Conservation (phyloP, 2,797 vertebrate species). For the Helarctos malayanus region DNA sequence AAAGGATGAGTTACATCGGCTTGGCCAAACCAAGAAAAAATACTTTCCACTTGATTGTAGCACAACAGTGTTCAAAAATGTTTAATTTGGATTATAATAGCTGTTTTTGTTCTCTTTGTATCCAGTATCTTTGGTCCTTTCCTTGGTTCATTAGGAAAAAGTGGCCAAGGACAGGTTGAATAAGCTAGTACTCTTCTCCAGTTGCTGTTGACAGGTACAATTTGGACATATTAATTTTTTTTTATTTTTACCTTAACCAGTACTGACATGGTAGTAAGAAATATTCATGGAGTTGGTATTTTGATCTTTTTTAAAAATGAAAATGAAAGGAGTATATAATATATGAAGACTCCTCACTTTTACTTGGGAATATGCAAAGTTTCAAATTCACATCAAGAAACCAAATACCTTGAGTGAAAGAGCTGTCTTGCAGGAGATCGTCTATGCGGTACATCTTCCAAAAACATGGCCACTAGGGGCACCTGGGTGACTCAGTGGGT, state of each 20-base stretch:
- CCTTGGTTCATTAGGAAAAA: background rate
- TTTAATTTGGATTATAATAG: background rate
- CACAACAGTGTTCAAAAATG: background rate
- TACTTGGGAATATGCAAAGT: conserved; percentile 25
- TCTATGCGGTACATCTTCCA: too few species aligned
- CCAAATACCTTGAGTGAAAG: too few species aligned
- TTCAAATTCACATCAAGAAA: conserved; percentile 51
- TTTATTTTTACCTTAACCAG: conserved; percentile 37
- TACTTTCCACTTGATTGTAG: background rate
- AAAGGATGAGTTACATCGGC: conserved; percentile 19
- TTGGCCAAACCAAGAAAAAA: conserved; percentile 7
- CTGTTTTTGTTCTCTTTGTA: conserved; percentile 43
- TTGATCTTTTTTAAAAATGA: conserved; percentile 39
- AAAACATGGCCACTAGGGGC: too few species aligned
- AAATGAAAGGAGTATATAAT: background rate
- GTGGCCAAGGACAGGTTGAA: background rate
- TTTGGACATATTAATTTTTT: background rate
- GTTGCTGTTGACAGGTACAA: background rate
- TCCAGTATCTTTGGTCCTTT: background rate
- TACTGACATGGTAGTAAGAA: conserved; percentile 21
- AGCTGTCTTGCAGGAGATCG: too few species aligned
- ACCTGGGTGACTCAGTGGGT: too few species aligned
- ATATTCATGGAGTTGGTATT: conserved; percentile 26
- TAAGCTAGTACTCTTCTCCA: background rate
- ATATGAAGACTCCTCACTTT: background rate